Evolutionary conservation across 2,888 invertebrate species (phyloP).

Genomic region (Mythimna vitellina): DNA sequence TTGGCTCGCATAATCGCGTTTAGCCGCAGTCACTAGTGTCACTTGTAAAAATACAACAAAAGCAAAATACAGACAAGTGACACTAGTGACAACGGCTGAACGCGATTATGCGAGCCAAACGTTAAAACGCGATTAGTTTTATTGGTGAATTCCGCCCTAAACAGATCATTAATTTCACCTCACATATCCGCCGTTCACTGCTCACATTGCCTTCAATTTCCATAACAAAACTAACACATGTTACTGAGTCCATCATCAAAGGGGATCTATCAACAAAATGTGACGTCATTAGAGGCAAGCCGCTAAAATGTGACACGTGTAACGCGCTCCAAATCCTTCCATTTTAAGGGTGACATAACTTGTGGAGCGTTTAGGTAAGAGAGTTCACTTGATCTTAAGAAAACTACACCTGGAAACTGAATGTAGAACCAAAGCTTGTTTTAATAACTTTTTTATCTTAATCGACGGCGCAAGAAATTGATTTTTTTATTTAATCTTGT

Average conservation of each 20-base stretch:
- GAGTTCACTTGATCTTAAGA: slow-evolving; percentile 42
- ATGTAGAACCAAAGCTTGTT: not conserved
- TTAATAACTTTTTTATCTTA: not conserved
- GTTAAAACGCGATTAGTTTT: too few relatives aligned
- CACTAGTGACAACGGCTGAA: too few relatives aligned
- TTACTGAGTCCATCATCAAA: slow-evolving; percentile 55
- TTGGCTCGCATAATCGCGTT: too few relatives aligned
- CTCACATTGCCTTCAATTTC: not conserved
- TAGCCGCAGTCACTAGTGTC: too few relatives aligned
- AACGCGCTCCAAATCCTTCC: slow-evolving; percentile 64
- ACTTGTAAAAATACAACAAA: too few relatives aligned
- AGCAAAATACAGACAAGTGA: too few relatives aligned
- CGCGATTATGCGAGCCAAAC: too few relatives aligned
- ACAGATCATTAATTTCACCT: not conserved
- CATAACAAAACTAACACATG: slow-evolving; percentile 1
- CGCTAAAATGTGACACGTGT: slow-evolving; percentile 71
- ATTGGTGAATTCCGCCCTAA: too few relatives aligned
- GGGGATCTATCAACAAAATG: slow-evolving; percentile 53
- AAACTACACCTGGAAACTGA: not conserved
- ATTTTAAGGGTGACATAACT: slow-evolving; percentile 68
- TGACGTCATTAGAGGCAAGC: slow-evolving; percentile 65
- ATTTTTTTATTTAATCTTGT: not conserved
- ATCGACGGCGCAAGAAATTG: not conserved
- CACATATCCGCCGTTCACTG: not conserved
- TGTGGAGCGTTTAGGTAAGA: slow-evolving; percentile 56